Evolutionary conservation across 2,888 invertebrate genomes (phyloP).

Genomic region (Callyntrura guangdongensis): DNA sequence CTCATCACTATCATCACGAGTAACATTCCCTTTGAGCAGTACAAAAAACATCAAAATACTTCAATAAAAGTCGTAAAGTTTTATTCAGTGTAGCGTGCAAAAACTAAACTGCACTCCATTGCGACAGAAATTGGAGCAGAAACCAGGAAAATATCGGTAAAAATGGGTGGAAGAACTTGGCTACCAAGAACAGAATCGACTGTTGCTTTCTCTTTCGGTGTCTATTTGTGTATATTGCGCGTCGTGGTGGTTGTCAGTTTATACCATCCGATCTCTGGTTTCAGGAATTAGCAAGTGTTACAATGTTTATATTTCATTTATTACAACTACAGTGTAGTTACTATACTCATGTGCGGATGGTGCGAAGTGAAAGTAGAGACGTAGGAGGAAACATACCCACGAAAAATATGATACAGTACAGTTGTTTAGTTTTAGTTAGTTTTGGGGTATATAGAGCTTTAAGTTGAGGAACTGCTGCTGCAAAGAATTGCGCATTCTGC

Average conservation of each 20-base stretch:
- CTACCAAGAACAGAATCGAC: neutral
- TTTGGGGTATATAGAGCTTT: too few relatives aligned
- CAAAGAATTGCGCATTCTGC: too few relatives aligned
- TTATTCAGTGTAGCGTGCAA: slow-evolving; percentile 56
- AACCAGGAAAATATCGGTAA: neutral
- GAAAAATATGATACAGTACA: too few relatives aligned
- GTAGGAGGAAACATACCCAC: too few relatives aligned
- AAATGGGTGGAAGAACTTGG: slow-evolving; percentile 4
- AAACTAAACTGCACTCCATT: neutral
- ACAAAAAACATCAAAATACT: slow-evolving; percentile 45
- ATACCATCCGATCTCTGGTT: neutral
- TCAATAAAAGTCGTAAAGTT: slow-evolving; percentile 75
- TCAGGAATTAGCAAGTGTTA: neutral
- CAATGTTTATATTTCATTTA: neutral
- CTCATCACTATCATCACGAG: neutral
- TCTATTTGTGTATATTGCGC: neutral
- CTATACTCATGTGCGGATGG: too few relatives aligned
- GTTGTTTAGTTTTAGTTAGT: too few relatives aligned
- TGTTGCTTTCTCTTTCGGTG: slow-evolving; percentile 1
- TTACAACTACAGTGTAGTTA: neutral
- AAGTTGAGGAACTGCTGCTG: too few relatives aligned
- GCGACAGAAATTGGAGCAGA: neutral
- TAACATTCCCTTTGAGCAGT: neutral
- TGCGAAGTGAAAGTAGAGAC: too few relatives aligned
- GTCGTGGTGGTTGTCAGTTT: neutral